A percentile compares a stretch with the other conserved stretches of the same genome.
phyloP scores from a whole-genome alignment of 2,797 vertebrate genomes.

The Anas flavirostris region DNA sequence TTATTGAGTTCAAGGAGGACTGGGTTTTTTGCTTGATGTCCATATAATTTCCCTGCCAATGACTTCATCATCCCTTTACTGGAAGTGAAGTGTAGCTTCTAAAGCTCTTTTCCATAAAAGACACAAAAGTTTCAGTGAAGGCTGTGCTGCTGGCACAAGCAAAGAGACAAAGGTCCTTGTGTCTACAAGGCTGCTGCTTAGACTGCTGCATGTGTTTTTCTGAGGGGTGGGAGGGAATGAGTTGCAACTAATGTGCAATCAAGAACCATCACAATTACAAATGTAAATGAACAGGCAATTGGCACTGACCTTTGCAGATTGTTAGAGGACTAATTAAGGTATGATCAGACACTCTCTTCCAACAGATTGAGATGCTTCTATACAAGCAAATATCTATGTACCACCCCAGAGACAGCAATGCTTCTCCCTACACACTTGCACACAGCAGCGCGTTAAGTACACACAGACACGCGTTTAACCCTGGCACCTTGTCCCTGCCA shows the following conservation, averaged over 20 bases:
- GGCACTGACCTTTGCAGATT: slow-evolving; percentile 82
- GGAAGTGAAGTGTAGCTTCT: slow-evolving; percentile 27
- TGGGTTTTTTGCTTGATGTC: slow-evolving; percentile 88
- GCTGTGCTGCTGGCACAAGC: not conserved
- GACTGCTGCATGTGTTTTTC: not conserved
- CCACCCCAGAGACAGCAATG: not conserved
- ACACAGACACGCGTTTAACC: rapidly evolving
- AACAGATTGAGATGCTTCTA: slow-evolving; percentile 73
- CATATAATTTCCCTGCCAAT: slow-evolving; percentile 87
- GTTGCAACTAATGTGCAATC: slow-evolving; percentile 77
- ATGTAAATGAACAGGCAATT: slow-evolving; percentile 81
- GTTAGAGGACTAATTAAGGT: slow-evolving; percentile 83
- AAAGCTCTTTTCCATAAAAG: slow-evolving; percentile 28
- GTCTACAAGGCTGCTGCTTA: not conserved
- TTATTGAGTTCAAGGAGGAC: slow-evolving; percentile 90
- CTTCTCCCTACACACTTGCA: not conserved
- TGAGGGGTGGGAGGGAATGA: slow-evolving; percentile 58
- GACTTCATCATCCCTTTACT: slow-evolving; percentile 84
- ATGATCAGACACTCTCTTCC: slow-evolving; percentile 75
- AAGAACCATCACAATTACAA: slow-evolving; percentile 80
- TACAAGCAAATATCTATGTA: slow-evolving; percentile 10
- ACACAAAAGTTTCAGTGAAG: not conserved
- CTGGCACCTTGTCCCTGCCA: not conserved
- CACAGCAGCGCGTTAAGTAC: rapidly evolving
- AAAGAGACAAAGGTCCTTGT: slow-evolving; percentile 38